Evolutionary conservation across 2,113 vertebrate genomes (phyloP), one percentile per base, ranked within the genome.

Genomic region (Tricholaema leucomelas): DNA sequence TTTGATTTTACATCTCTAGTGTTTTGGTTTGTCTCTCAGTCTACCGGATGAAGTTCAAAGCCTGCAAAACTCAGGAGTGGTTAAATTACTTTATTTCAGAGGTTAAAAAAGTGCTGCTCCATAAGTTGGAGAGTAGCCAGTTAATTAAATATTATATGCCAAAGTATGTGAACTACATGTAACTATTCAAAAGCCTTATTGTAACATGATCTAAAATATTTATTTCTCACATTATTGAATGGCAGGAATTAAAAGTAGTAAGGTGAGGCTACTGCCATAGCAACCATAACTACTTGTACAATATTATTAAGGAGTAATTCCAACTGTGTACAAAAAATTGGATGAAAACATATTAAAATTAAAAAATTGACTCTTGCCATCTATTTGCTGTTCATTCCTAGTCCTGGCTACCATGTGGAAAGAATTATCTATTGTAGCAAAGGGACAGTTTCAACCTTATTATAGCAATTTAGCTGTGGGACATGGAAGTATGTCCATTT

Each of bases 41-140:
- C 93, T 64, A 69, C 10, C 87, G 85, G 38, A 80, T 52, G 16
- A 91, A 40, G 42, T 77, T 83, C 56, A 92, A 92, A 92, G 69
- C 9, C 69, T 72, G 27, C 8, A 90, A 85, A 82, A 93, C 61
- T 75, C 54, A 80, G 23, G 71, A 67, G 33, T 56, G 18, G 5
- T 8, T 52, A 33, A 58, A 8, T 18, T 40, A 65, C 80, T 74
- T 79, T 50, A 71, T 61, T 91, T 66, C 40, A 55, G 35, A 20
- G 23, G 35, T 79, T 81, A 58, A 56, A 88, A 90, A 21, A 77
- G 8, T 5, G 9, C 38, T 72, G 19, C 70, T 81, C 66, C 65
- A 81, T 56, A 24, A 18, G 31, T 73, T 79, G 70, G 38, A 90
- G 4, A 79, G 31, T 12, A 82, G 67, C 48, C 58, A 44, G 40